Evolutionary conservation across 2,797 vertebrate species (phyloP).

Genomic region (Hozukius guyotensis): DNA sequence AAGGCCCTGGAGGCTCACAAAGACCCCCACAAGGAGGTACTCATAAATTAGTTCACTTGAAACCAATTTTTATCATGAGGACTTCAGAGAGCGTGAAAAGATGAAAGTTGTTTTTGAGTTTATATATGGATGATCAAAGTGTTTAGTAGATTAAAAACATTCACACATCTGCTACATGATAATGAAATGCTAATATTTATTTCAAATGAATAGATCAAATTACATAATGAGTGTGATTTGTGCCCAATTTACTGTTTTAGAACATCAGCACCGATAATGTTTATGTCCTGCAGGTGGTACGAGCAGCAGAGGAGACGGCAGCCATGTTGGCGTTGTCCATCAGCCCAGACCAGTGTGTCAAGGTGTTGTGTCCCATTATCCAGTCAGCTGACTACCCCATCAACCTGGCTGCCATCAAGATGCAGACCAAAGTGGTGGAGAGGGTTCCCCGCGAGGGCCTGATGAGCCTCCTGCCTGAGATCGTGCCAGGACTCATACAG

Average conservation of each 20-base stretch:
- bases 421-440: conserved; percentile 97
- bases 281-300: conserved; percentile 85
- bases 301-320: conserved; percentile 95
- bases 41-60: not conserved
- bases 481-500: conserved; percentile 96
- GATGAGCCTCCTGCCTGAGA: conserved; percentile 90
- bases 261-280: not conserved
- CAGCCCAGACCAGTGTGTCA: conserved; percentile 96
- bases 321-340: conserved; percentile 94
- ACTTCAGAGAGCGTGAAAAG: not conserved
- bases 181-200: not conserved
- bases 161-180: not conserved
- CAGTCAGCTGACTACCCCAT: conserved; percentile 98
- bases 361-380: conserved; percentile 97
- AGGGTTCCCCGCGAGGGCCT: conserved; percentile 91
- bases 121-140: not conserved
- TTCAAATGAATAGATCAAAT: not conserved
- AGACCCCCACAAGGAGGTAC: conserved; percentile 96
- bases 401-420: conserved; percentile 97
- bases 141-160: not conserved
- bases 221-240: not conserved
- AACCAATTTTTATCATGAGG: not conserved
- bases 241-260: not conserved
- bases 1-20: conserved; percentile 97
- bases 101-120: not conserved